Percentiles rank a stretch among this genome's conserved stretches.
Conservation (phyloP, 1,140 invertebrate genomes). For the Hypsibius dujardini region DNA sequence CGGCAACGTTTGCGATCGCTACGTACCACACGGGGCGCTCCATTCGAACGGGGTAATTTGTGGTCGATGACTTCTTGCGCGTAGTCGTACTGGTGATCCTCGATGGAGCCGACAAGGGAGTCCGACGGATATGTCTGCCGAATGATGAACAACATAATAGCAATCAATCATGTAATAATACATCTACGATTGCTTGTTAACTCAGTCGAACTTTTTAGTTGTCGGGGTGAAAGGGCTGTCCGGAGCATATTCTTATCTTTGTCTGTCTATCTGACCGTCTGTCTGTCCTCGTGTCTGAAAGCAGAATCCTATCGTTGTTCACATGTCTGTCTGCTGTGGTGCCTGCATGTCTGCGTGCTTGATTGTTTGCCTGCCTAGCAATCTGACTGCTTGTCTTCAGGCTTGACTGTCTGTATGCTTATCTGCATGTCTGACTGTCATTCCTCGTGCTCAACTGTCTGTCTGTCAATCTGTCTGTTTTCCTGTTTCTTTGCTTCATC, state of each 20-base stretch:
- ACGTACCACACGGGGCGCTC: constrained; percentile 19
- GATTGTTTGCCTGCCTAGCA: too few relatives aligned
- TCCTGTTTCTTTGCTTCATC: background rate
- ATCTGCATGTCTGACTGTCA: too few relatives aligned
- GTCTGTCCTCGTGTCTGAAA: too few relatives aligned
- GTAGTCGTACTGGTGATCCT: constrained; percentile 22
- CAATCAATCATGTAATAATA: constrained; percentile 19
- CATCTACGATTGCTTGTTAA: constrained; percentile 3
- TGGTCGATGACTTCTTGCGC: constrained; percentile 19
- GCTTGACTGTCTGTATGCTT: too few relatives aligned
- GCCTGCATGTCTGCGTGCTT: too few relatives aligned
- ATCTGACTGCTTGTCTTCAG: too few relatives aligned
- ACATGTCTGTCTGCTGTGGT: too few relatives aligned
- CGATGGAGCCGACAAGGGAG: constrained; percentile 20
- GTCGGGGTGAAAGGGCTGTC: background rate
- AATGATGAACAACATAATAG: constrained; percentile 11
- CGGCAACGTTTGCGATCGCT: background rate
- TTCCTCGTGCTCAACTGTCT: constrained; percentile 14
- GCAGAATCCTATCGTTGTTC: too few relatives aligned
- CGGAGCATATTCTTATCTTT: too few relatives aligned
- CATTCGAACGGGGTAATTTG: too few relatives aligned
- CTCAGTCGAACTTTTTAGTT: constrained; percentile 24
- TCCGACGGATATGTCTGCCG: constrained; percentile 47
- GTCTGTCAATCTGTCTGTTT: background rate
- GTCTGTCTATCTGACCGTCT: too few relatives aligned